Percentiles rank a stretch among this genome's conserved stretches.
Evolutionary conservation across 2,797 vertebrate genomes (phyloP).

Genomic region (Hapalemur alaotrensis): DNA sequence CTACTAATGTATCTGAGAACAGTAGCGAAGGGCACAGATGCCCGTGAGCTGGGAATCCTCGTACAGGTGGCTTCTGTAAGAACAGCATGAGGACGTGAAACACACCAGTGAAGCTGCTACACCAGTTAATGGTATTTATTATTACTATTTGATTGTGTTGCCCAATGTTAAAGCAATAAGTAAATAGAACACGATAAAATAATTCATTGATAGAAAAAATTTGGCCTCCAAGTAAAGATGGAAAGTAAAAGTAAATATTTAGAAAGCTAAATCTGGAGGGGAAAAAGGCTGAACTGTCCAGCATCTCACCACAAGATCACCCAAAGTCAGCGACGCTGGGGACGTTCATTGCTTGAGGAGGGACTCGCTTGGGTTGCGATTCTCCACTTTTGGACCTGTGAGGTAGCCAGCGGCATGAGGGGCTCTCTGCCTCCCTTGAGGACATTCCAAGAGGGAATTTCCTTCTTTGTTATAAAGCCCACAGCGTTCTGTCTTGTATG

Average conservation of each 20-base stretch:
- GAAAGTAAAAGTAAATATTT: neutral
- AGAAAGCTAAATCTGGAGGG: neutral
- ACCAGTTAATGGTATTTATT: neutral
- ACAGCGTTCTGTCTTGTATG: neutral
- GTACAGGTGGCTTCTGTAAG: neutral
- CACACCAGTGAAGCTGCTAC: accelerated
- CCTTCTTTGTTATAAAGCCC: neutral
- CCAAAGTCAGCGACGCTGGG: neutral
- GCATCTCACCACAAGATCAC: neutral
- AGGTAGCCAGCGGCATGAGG: neutral
- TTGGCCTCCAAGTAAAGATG: neutral
- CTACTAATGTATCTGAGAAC: accelerated
- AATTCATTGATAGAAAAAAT: neutral
- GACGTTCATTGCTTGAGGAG: neutral
- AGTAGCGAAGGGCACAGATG: neutral
- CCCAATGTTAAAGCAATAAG: neutral
- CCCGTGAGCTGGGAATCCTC: accelerated
- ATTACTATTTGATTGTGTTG: neutral
- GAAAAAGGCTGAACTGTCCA: neutral
- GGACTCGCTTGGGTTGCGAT: too few relatives aligned
- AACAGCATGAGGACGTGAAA: neutral
- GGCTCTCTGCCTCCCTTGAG: neutral
- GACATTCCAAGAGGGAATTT: neutral
- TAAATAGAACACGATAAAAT: neutral
- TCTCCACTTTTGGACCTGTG: neutral